Evolutionary conservation across 2,113 vertebrate species (phyloP).

Genomic region (Syngnathus scovelli): DNA sequence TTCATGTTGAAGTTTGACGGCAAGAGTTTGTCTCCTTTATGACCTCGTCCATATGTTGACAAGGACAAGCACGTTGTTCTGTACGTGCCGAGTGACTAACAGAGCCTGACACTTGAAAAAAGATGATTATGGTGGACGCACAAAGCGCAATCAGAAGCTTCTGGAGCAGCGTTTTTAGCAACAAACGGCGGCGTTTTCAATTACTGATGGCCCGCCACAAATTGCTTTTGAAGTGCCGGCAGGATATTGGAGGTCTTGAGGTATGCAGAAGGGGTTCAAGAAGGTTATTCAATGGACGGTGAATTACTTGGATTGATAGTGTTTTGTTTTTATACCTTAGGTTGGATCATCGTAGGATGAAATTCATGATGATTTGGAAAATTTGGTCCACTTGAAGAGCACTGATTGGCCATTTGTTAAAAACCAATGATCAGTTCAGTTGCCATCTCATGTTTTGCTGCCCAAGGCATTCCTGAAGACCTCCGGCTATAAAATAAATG

Average conservation of each 20-base stretch:
- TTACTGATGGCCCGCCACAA: conserved; percentile 38
- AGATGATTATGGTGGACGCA: conserved; percentile 45
- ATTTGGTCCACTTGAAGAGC: neutral
- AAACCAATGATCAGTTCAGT: conserved; percentile 1
- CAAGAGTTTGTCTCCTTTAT: too few species aligned
- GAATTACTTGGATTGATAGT: too few species aligned
- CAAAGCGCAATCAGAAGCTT: conserved; percentile 46
- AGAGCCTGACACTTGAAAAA: conserved; percentile 55
- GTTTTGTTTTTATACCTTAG: neutral
- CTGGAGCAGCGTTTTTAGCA: conserved; percentile 48
- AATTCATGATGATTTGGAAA: conserved; percentile 12
- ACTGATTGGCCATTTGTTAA: neutral
- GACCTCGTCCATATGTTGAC: too few species aligned
- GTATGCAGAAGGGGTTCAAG: conserved; percentile 2
- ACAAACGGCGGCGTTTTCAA: conserved; percentile 36
- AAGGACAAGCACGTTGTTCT: conserved; percentile 14
- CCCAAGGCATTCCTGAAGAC: conserved; percentile 30
- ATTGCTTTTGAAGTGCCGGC: conserved; percentile 50
- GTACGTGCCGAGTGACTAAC: conserved; percentile 57
- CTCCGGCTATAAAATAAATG: conserved; percentile 40
- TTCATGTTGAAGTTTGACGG: neutral
- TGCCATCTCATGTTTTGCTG: conserved; percentile 8
- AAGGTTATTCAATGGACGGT: conserved; percentile 4
- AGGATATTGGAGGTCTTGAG: conserved; percentile 9
- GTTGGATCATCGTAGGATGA: neutral